Evolutionary conservation across 2,797 vertebrate genomes (phyloP).

Genomic region (Esox masquinongy): DNA sequence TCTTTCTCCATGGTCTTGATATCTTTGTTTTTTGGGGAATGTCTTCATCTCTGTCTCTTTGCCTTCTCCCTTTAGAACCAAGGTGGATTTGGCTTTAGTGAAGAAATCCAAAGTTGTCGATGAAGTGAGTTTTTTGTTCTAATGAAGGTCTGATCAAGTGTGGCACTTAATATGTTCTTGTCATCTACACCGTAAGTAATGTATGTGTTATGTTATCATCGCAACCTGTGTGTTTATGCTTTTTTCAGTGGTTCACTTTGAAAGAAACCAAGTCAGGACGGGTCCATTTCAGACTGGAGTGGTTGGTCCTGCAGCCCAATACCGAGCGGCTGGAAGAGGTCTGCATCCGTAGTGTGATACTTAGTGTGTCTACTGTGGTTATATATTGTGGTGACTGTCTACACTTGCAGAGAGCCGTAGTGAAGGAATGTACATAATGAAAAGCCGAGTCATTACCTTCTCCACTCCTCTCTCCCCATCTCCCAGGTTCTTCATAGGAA

Average conservation of each 20-base stretch:
- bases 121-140: constrained; percentile 74
- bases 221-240: background rate
- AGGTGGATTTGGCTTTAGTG: constrained; percentile 88
- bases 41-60: constrained; percentile 6
- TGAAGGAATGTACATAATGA: constrained; percentile 4
- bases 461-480: background rate
- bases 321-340: constrained; percentile 85
- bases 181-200: too few relatives aligned
- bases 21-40: background rate
- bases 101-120: constrained; percentile 80
- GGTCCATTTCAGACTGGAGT: constrained; percentile 87
- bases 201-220: too few relatives aligned
- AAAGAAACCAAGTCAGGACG: constrained; percentile 81
- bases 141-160: background rate
- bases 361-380: background rate
- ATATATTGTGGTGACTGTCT: background rate
- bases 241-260: constrained; percentile 84
- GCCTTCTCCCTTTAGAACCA: constrained; percentile 71
- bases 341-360: constrained; percentile 12
- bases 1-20: constrained; percentile 11
- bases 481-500: constrained; percentile 84
- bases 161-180: too few relatives aligned
- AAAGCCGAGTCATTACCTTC: background rate
- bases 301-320: constrained; percentile 79
- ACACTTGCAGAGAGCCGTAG: background rate